Percentiles rank a stretch among this genome's conserved stretches.
Conservation (phyloP, 1,140 invertebrate species). For the Pinna nobilis region DNA sequence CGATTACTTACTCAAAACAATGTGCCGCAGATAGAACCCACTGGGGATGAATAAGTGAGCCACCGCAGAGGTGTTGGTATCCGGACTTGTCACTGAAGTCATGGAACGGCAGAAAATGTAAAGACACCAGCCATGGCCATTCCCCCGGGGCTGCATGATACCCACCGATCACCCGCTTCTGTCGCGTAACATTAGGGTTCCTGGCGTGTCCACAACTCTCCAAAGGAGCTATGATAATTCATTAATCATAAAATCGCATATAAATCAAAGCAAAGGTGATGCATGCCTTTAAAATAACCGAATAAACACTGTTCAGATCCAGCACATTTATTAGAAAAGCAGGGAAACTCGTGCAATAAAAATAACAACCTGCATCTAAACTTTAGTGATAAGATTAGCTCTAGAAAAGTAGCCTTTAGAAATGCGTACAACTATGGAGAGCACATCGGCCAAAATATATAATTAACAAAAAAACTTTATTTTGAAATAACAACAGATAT, state of each 20-base stretch:
- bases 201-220: slow-evolving; percentile 36
- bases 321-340: too few species aligned
- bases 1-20: slow-evolving; percentile 73
- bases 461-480: too few species aligned
- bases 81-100: slow-evolving; percentile 46
- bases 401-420: too few species aligned
- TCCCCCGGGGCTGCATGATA: slow-evolving; percentile 52
- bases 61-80: slow-evolving; percentile 74
- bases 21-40: slow-evolving; percentile 76
- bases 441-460: too few species aligned
- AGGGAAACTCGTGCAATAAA: too few species aligned
- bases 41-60: slow-evolving; percentile 69
- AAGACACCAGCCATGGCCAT: slow-evolving; percentile 71
- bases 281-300: too few species aligned
- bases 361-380: too few species aligned
- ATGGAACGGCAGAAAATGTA: slow-evolving; percentile 55
- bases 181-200: slow-evolving; percentile 9
- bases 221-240: slow-evolving; percentile 18
- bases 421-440: too few species aligned
- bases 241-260: too few species aligned
- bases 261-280: not conserved
- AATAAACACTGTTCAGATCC: too few species aligned
- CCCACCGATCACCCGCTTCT: slow-evolving; percentile 64
- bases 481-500: too few species aligned
- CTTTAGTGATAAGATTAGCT: too few species aligned